These are phyloP conservation scores for Anguilla megastoma DNA, from an alignment of 2,797 vertebrate species.

Conservation along the genomic window DNA sequence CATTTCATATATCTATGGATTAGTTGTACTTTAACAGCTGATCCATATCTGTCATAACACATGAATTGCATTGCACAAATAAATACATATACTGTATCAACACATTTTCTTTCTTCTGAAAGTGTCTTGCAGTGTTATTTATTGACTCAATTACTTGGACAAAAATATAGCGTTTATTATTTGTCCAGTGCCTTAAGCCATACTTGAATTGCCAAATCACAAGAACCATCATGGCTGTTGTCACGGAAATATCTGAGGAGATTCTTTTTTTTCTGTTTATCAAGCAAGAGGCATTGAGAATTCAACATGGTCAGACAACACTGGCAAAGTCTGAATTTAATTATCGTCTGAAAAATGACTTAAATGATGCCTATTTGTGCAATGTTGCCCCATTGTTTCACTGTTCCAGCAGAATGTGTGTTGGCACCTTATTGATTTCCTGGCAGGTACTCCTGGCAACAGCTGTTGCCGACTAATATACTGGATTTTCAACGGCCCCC, in stretches of 20 bases:
- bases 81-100: background rate
- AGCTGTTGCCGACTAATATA: conserved; percentile 65
- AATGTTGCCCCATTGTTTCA: conserved; percentile 45
- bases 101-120: conserved; percentile 5
- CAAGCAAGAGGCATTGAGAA: background rate
- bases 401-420: conserved; percentile 29
- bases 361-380: conserved; percentile 37
- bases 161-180: background rate
- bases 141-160: background rate
- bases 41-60: background rate
- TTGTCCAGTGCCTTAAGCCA: background rate
- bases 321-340: conserved; percentile 38
- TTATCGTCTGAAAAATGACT: conserved; percentile 39
- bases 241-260: conserved; percentile 7
- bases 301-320: background rate
- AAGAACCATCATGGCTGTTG: conserved; percentile 19
- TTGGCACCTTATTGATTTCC: conserved; percentile 69
- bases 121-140: background rate
- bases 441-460: conserved; percentile 67
- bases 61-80: background rate
- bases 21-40: background rate
- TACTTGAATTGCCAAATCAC: background rate
- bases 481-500: conserved; percentile 64
- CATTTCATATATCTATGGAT: background rate
- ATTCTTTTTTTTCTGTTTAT: background rate